Percentiles rank a stretch among this genome's conserved stretches.
Evolutionary conservation across 1,140 invertebrate genomes (phyloP).

Genomic region (Drosophila setifemur): DNA sequence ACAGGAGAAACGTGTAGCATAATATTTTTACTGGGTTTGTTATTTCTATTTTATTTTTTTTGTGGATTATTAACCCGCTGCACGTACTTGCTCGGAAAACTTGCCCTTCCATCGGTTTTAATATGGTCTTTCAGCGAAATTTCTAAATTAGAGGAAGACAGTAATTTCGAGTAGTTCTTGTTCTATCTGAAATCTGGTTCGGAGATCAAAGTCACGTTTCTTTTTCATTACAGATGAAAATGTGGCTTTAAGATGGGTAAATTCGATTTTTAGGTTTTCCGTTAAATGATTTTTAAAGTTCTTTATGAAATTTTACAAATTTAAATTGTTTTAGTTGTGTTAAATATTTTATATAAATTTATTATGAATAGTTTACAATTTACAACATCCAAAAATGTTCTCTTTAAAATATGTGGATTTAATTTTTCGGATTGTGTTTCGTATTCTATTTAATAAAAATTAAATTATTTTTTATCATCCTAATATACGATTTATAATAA

Average conservation of each 20-base stretch:
- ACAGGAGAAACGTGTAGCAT: constrained; percentile 58
- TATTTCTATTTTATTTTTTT: constrained; percentile 14
- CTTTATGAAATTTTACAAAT: too few relatives aligned
- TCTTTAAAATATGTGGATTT: too few relatives aligned
- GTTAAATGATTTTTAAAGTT: too few relatives aligned
- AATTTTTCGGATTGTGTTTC: too few relatives aligned
- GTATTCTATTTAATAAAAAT: too few relatives aligned
- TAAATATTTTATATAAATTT: too few relatives aligned
- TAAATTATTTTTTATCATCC: too few relatives aligned
- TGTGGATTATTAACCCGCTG: constrained; percentile 23
- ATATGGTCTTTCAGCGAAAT: constrained; percentile 53
- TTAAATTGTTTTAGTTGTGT: too few relatives aligned
- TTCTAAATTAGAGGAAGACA: constrained; percentile 48
- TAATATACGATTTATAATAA: too few relatives aligned
- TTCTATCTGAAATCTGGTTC: constrained; percentile 31
- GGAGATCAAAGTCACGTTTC: constrained; percentile 57
- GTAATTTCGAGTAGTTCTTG: constrained; percentile 36
- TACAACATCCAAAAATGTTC: too few relatives aligned
- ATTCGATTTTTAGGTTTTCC: neutral
- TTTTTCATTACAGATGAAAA: neutral
- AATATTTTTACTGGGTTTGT: constrained; percentile 31
- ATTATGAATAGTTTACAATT: too few relatives aligned
- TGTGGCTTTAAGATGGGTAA: too few relatives aligned
- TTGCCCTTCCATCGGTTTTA: constrained; percentile 32
- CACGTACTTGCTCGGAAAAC: constrained; percentile 63